Evolutionary conservation across 2,888 invertebrate genomes (phyloP), one percentile per base, ranked within the genome.

Genomic region (Cetonia aurata): DNA sequence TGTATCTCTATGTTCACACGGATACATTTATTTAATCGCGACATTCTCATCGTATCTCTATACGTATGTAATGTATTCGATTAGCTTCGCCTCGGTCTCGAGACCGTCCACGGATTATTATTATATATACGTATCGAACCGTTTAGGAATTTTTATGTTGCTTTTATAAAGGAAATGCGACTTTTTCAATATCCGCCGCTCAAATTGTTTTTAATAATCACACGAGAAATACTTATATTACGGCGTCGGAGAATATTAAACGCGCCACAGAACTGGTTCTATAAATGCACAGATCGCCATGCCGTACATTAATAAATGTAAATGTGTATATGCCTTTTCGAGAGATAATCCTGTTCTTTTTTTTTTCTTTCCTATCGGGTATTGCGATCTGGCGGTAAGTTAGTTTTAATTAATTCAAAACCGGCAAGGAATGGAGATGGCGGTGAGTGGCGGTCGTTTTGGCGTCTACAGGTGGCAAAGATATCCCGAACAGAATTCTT

Each of bases 151-250:
- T 37, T 56, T 37, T 56, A 56, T 37, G 10, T n/a, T 37, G 8
- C 37, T 56, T 15, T 15, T 37, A 37, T 37, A 56, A 56, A 33
- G 41, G 56, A 56, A 56, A 56, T 56, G 56, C 37, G 56, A 56
- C 56, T 37, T 25, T 59, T 59, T 31, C 46, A 44, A 42, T 46
- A 59, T 59, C 44, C 59, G 15, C 25, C 46, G 25, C 25, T 46
- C 8, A 59, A 44, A 59, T 59, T 59, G 46, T 59, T 59, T 59
- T 59, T 46, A 59, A 59, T 59, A 59, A 59, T 46, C 46, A 59
- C 46, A 25, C 19, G 31, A 59, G 59, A 59, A 44, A 44, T 59
- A 46, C 31, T 8, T 50, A 50, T 50, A 10, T 15, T 17, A 10
- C 37, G 9, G 4, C 37, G 37, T 10, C 37, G 4, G 37, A 37